Evolutionary conservation across 2,113 vertebrate genomes (phyloP).

Genomic region (Rhabdornis inornatus): DNA sequence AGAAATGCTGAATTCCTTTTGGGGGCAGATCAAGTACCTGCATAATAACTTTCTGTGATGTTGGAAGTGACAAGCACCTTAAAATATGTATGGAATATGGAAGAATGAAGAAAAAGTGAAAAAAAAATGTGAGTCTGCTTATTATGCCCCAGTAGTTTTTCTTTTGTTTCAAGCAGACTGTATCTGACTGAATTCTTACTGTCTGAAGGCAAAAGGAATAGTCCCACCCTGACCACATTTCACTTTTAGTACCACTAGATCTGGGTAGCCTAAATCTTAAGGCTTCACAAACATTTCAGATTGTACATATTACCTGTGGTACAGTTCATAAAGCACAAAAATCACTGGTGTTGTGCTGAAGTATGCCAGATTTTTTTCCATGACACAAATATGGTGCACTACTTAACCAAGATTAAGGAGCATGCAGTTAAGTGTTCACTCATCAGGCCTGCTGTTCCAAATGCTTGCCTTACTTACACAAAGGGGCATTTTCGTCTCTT

Average conservation of each 20-base stretch:
- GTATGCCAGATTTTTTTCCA: neutral
- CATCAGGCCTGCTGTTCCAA: neutral
- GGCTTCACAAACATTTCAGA: conserved; percentile 46
- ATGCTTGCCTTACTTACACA: neutral
- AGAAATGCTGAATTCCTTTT: conserved; percentile 35
- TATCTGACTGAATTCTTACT: conserved; percentile 31
- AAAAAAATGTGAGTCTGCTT: neutral
- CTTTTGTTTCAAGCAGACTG: conserved; percentile 19
- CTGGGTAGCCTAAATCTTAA: conserved; percentile 47
- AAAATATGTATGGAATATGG: conserved; percentile 50
- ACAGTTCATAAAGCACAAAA: conserved; percentile 45
- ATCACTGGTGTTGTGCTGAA: neutral
- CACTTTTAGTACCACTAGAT: conserved; percentile 44
- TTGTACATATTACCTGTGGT: conserved; percentile 29
- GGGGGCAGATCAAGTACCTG: neutral
- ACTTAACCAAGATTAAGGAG: neutral
- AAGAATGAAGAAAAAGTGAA: neutral
- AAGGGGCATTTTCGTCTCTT: neutral
- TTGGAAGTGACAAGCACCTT: conserved; percentile 17
- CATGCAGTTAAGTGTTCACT: neutral
- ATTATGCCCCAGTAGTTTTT: neutral
- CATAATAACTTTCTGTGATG: conserved; percentile 40
- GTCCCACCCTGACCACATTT: conserved; percentile 26
- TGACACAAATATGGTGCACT: neutral
- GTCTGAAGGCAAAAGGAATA: conserved; percentile 28